A percentile compares a stretch with the other conserved stretches of the same genome.
phyloP scores from a whole-genome alignment of 2,888 invertebrate species.

The Thalpophila matura region DNA sequence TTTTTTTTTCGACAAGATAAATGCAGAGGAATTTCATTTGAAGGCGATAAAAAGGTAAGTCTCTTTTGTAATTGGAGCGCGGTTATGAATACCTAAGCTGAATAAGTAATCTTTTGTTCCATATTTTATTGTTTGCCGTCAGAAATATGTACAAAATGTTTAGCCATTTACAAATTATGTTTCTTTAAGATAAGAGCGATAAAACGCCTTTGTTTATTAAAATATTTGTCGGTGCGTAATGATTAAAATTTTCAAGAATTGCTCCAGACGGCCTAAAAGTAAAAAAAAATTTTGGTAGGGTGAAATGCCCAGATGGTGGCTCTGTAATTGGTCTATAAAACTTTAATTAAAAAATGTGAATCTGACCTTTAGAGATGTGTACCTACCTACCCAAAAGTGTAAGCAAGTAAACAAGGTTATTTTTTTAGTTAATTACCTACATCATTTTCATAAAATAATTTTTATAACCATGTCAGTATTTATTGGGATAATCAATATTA shows the following conservation, averaged over 20 bases:
- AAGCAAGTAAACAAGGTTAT: no score
- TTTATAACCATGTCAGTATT: no score
- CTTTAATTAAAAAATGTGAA: slow-evolving; percentile 38
- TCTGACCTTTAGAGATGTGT: slow-evolving; percentile 13
- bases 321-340: slow-evolving; percentile 40
- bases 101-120: slow-evolving; percentile 48
- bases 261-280: background rate
- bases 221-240: slow-evolving; percentile 21
- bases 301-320: slow-evolving; percentile 20
- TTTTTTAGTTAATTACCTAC: no score
- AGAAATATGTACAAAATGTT: slow-evolving; percentile 25
- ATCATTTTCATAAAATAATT: no score
- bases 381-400: slow-evolving; percentile 1
- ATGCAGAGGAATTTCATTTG: slow-evolving; percentile 62
- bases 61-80: slow-evolving; percentile 31
- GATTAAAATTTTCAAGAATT: slow-evolving; percentile 20
- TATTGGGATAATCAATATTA: no score
- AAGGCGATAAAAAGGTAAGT: slow-evolving; percentile 64
- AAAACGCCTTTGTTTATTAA: slow-evolving; percentile 34
- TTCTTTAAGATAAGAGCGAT: slow-evolving; percentile 41
- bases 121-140: slow-evolving; percentile 39
- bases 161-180: slow-evolving; percentile 43
- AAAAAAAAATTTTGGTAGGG: slow-evolving; percentile 38
- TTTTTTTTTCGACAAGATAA: slow-evolving; percentile 61
- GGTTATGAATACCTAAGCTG: slow-evolving; percentile 25